Conservation (phyloP, 2,797 vertebrate species). For the Trichosurus vulpecula region DNA sequence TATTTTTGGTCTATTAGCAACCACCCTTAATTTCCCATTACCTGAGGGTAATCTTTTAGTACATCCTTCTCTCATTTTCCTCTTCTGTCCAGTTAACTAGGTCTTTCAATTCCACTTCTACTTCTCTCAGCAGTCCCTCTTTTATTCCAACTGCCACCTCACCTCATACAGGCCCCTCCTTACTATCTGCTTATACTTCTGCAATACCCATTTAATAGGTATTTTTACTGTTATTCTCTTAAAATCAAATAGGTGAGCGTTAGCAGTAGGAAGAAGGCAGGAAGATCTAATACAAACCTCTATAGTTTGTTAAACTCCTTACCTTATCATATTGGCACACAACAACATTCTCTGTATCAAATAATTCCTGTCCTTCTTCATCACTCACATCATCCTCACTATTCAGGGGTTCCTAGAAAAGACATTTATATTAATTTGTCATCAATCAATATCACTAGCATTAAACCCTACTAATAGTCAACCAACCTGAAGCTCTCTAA, state of each 20-base stretch:
- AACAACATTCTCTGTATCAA: slow-evolving; percentile 99
- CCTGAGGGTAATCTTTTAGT: background rate
- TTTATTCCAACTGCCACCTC: background rate
- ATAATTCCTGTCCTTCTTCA: slow-evolving; percentile 97
- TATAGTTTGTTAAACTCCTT: slow-evolving; percentile 54
- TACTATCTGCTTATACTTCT: background rate
- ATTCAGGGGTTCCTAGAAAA: slow-evolving; percentile 94
- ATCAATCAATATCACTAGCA: background rate
- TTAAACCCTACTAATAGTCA: background rate
- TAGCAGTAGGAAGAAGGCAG: background rate
- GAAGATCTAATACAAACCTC: slow-evolving; percentile 9
- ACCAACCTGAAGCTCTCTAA: slow-evolving; percentile 11
- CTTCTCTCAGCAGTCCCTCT: background rate
- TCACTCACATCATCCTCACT: slow-evolving; percentile 98
- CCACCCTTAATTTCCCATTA: background rate
- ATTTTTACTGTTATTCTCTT: background rate
- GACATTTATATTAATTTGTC: background rate
- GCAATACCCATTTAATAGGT: background rate
- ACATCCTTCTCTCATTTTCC: background rate
- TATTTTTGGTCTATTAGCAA: background rate
- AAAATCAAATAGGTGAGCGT: background rate
- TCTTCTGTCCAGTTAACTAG: background rate
- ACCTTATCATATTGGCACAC: slow-evolving; percentile 99
- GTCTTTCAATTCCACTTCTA: background rate
- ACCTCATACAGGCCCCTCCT: background rate